Evolutionary conservation across 2,888 invertebrate species (phyloP).

Genomic region (Lymantria dispar): DNA sequence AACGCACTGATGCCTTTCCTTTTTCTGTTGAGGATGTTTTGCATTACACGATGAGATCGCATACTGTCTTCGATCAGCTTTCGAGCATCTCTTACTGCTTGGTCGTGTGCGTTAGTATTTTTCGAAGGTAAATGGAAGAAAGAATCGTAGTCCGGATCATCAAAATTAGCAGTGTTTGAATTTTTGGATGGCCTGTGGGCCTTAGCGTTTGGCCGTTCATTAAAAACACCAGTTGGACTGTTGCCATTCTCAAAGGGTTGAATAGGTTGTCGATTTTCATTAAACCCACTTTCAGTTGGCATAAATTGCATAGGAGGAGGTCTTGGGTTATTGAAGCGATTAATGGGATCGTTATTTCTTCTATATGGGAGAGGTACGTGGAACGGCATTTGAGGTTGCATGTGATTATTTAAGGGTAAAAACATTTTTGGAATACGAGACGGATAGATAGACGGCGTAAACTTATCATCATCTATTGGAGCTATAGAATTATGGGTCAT

Average conservation of each 20-base stretch:
- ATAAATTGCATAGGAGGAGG: not conserved
- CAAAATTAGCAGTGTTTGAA: constrained; percentile 3
- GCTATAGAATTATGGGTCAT: not conserved
- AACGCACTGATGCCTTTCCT: constrained; percentile 13
- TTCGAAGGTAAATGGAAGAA: constrained; percentile 16
- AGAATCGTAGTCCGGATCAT: constrained; percentile 19
- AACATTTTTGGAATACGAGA: not conserved
- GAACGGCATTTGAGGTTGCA: not conserved
- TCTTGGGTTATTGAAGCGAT: not conserved
- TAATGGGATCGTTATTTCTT: not conserved
- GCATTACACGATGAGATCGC: constrained; percentile 28
- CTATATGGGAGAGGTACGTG: not conserved
- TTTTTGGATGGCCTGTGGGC: constrained; percentile 1
- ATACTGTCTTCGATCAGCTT: constrained; percentile 44
- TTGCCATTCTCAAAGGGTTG: not conserved
- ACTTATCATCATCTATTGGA: not conserved
- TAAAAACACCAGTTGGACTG: not conserved
- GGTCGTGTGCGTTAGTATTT: constrained; percentile 17
- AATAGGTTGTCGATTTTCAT: not conserved
- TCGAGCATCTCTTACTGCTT: constrained; percentile 36
- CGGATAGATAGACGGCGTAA: not conserved
- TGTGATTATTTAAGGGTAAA: too few species aligned
- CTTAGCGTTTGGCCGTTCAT: not conserved
- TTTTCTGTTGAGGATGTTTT: constrained; percentile 17
- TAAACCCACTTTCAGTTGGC: not conserved